These are phyloP conservation scores for Melanogrammus aeglefinus DNA, from an alignment of 2,797 vertebrate species.

Conservation along the genomic window DNA sequence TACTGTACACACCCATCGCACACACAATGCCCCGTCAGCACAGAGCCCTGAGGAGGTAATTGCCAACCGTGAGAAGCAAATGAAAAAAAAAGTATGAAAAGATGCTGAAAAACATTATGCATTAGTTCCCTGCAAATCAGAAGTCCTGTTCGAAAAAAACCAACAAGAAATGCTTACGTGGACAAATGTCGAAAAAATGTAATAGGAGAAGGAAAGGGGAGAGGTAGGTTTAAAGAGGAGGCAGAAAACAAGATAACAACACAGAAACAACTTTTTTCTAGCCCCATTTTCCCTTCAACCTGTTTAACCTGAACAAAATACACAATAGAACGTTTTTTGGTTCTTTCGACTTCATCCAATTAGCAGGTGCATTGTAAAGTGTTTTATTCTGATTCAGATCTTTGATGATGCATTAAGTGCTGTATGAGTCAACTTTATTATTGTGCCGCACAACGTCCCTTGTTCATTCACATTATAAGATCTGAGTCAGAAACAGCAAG, in stretches of 20 bases:
- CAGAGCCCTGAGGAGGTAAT: slow-evolving; percentile 43
- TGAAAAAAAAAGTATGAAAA: slow-evolving; percentile 34
- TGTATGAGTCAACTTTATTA: background rate
- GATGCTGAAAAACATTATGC: slow-evolving; percentile 45
- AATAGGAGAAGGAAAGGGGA: slow-evolving; percentile 36
- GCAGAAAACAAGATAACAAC: background rate
- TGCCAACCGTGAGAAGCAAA: slow-evolving; percentile 34
- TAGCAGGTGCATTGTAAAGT: background rate
- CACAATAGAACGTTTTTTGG: background rate
- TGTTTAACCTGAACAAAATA: background rate
- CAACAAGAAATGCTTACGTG: slow-evolving; percentile 44
- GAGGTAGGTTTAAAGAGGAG: slow-evolving; percentile 21
- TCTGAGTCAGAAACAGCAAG: background rate
- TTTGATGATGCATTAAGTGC: background rate
- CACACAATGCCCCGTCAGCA: slow-evolving; percentile 45
- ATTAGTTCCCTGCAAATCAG: slow-evolving; percentile 21
- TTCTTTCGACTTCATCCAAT: background rate
- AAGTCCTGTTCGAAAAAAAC: background rate
- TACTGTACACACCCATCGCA: slow-evolving; percentile 16
- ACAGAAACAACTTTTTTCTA: background rate
- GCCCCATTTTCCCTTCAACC: background rate
- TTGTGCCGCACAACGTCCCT: background rate
- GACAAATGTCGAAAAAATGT: slow-evolving; percentile 32
- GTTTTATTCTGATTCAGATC: background rate
- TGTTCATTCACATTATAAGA: background rate